Percentiles rank a stretch among this genome's conserved stretches.
Evolutionary conservation across 1,140 invertebrate genomes (phyloP).

Genomic region (Vanessa tameamea): DNA sequence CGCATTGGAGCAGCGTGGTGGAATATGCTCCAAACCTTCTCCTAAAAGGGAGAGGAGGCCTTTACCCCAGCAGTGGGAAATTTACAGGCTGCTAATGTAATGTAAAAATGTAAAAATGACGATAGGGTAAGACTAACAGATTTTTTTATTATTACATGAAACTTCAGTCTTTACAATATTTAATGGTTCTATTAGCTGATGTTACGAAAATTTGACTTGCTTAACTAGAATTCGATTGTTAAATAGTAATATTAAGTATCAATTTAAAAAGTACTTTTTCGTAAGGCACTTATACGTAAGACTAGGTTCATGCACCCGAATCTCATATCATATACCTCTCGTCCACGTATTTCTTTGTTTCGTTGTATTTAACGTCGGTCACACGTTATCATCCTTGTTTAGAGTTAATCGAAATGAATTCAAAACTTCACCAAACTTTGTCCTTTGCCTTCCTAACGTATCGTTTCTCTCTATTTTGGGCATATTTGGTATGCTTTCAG

Average conservation of each 20-base stretch:
- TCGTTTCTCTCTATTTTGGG: constrained; percentile 71
- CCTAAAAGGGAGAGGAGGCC: too few species aligned
- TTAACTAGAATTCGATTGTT: constrained; percentile 7
- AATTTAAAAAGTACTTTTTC: constrained; percentile 32
- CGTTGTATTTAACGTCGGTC: not conserved
- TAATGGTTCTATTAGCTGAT: not conserved
- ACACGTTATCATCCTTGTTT: constrained; percentile 60
- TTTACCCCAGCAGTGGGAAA: too few species aligned
- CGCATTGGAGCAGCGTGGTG: too few species aligned
- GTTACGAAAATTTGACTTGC: not conserved
- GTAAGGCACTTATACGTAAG: constrained; percentile 64
- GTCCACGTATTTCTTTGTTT: not conserved
- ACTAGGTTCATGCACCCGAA: constrained; percentile 53
- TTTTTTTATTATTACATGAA: not conserved
- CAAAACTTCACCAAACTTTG: constrained; percentile 67
- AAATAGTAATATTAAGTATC: not conserved
- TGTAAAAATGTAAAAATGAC: too few species aligned
- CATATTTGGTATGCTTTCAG: constrained; percentile 61
- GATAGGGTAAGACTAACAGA: not conserved
- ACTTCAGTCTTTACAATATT: constrained; percentile 39
- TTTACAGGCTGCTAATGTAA: too few species aligned
- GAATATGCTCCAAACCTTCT: too few species aligned
- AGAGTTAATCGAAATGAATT: constrained; percentile 69
- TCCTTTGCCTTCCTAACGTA: constrained; percentile 67
- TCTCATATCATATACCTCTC: constrained; percentile 12